These are phyloP conservation scores for Masnerella sp. DNA, from an alignment of 2,888 invertebrate genomes.

Conservation along the genomic window DNA sequence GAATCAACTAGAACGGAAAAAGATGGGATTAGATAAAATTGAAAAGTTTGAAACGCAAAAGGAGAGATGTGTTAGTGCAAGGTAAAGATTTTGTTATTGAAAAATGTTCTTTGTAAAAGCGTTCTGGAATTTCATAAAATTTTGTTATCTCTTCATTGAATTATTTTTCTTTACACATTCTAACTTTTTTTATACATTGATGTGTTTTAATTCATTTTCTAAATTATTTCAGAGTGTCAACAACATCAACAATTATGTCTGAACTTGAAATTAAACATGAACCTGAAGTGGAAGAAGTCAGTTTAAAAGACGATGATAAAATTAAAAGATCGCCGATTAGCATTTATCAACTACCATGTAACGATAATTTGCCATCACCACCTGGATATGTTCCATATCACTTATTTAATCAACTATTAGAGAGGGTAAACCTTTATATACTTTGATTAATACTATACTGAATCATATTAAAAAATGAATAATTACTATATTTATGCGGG, in stretches of 20 bases:
- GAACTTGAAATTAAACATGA: slow-evolving; percentile 65
- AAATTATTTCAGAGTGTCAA: slow-evolving; percentile 44
- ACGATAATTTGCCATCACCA: slow-evolving; percentile 60
- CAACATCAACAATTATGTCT: too few relatives aligned
- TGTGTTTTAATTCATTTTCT: too few relatives aligned
- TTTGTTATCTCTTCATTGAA: background rate
- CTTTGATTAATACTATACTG: background rate
- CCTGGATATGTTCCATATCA: slow-evolving; percentile 74
- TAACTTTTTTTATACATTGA: too few relatives aligned
- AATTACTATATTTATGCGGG: too few relatives aligned
- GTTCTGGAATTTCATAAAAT: background rate
- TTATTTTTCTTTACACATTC: too few relatives aligned
- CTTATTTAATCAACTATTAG: slow-evolving; percentile 73
- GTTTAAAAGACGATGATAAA: slow-evolving; percentile 68
- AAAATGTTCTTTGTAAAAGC: background rate
- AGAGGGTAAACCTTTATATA: slow-evolving; percentile 68
- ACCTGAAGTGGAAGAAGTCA: slow-evolving; percentile 65
- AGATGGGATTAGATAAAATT: slow-evolving; percentile 65
- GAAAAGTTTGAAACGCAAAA: slow-evolving; percentile 71
- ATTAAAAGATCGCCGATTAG: slow-evolving; percentile 57
- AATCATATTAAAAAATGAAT: too few relatives aligned
- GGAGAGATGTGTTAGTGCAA: slow-evolving; percentile 65
- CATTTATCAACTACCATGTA: slow-evolving; percentile 32
- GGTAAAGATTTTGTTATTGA: slow-evolving; percentile 57
- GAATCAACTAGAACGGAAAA: slow-evolving; percentile 74